Evolutionary conservation across 2,888 invertebrate genomes (phyloP).

Genomic region (Harpalus rufipes): DNA sequence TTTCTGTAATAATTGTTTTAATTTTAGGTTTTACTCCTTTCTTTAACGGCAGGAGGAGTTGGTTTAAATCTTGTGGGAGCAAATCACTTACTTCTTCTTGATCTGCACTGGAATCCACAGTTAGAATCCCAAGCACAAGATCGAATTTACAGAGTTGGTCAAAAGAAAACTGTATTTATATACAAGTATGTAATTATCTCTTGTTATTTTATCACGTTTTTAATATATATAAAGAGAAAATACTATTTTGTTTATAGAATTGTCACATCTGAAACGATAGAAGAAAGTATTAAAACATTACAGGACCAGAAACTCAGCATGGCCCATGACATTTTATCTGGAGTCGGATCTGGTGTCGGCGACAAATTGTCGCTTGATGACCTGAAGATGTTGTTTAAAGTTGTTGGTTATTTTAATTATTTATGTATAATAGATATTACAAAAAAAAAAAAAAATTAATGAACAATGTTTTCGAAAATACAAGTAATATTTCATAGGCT

Average conservation of each 20-base stretch:
- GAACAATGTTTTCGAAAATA: too few relatives aligned
- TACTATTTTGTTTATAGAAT: slow-evolving; percentile 82
- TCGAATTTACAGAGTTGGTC: slow-evolving; percentile 94
- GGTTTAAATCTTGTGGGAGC: slow-evolving; percentile 96
- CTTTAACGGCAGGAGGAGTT: slow-evolving; percentile 95
- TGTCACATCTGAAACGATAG: slow-evolving; percentile 91
- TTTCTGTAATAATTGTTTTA: too few relatives aligned
- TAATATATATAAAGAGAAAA: too few relatives aligned
- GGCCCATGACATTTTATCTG: slow-evolving; percentile 88
- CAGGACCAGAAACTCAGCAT: slow-evolving; percentile 89
- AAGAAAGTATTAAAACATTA: slow-evolving; percentile 89
- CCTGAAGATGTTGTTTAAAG: slow-evolving; percentile 85
- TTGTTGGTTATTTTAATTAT: slow-evolving; percentile 72
- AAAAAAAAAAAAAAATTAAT: too few relatives aligned
- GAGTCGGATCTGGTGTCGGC: slow-evolving; percentile 81
- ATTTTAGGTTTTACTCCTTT: slow-evolving; percentile 86
- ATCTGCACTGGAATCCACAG: slow-evolving; percentile 99
- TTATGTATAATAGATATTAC: too few relatives aligned
- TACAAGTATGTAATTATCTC: too few relatives aligned
- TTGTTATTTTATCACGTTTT: too few relatives aligned
- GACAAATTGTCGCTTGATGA: slow-evolving; percentile 90
- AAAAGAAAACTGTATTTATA: slow-evolving; percentile 88
- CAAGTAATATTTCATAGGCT: too few relatives aligned
- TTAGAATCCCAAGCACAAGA: slow-evolving; percentile 97
- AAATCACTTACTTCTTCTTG: slow-evolving; percentile 93